Conservation (phyloP, 1,140 invertebrate genomes). For the Temnothorax nylanderi region DNA sequence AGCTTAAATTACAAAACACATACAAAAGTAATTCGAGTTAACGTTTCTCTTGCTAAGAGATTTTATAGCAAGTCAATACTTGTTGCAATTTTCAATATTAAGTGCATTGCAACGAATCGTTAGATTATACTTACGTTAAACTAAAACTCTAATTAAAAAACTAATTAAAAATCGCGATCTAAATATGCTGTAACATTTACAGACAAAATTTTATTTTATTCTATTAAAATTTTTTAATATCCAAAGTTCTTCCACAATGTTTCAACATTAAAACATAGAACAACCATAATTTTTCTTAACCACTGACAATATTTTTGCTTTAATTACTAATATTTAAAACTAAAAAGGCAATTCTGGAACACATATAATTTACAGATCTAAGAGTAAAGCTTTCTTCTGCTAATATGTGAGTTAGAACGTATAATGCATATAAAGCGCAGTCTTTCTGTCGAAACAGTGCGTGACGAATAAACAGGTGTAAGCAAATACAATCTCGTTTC, state of each 20-base stretch:
- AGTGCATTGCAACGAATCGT: not conserved
- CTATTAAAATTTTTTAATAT: not conserved
- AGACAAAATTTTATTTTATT: too few relatives aligned
- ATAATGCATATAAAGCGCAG: not conserved
- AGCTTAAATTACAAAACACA: not conserved
- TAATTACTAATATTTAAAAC: not conserved
- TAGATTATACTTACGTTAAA: not conserved
- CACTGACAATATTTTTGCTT: not conserved
- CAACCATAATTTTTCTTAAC: not conserved
- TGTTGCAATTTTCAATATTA: not conserved
- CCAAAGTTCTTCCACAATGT: not conserved
- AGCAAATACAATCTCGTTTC: slow-evolving; percentile 19
- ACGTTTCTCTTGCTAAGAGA: not conserved
- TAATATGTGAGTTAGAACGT: not conserved
- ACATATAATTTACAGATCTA: not conserved
- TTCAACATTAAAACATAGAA: not conserved
- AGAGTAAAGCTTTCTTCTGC: not conserved
- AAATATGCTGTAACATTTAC: not conserved
- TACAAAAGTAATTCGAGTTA: not conserved
- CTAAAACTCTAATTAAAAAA: not conserved
- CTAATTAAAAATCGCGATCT: not conserved
- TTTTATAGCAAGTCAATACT: not conserved
- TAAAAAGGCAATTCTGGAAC: not conserved
- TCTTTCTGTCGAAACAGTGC: slow-evolving; percentile 6
- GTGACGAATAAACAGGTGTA: slow-evolving; percentile 22